phyloP scores from a whole-genome alignment of 2,888 invertebrate genomes.

The Scaptomyza polygonia region DNA sequence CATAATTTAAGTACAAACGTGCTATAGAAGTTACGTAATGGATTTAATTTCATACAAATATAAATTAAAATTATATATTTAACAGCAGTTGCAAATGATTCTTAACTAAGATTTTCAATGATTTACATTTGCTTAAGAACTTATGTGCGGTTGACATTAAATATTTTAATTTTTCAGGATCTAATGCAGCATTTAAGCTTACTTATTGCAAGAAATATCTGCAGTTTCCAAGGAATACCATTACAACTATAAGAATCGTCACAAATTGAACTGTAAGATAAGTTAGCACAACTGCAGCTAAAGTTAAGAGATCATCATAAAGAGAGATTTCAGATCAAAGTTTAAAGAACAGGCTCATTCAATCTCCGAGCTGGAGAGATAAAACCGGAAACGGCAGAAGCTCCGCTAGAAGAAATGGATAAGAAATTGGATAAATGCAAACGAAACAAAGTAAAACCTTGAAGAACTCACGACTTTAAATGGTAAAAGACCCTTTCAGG shows the following conservation, averaged over 20 bases:
- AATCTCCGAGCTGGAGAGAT: too few species aligned
- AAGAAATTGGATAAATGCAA: not conserved
- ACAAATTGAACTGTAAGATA: too few species aligned
- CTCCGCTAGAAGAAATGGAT: not conserved
- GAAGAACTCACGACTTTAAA: not conserved
- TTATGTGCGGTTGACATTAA: too few species aligned
- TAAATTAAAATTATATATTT: not conserved
- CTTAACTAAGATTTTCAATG: not conserved
- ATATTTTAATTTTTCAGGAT: not conserved
- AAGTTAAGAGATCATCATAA: not conserved
- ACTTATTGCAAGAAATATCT: not conserved
- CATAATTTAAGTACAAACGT: too few species aligned
- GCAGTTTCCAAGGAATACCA: not conserved
- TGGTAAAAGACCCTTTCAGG: constrained; percentile 13
- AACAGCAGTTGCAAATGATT: not conserved
- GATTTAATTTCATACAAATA: not conserved
- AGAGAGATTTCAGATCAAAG: not conserved
- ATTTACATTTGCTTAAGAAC: not conserved
- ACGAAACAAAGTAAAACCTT: too few species aligned
- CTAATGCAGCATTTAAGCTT: constrained; percentile 2
- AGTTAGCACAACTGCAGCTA: not conserved
- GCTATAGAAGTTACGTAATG: not conserved
- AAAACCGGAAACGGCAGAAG: not conserved
- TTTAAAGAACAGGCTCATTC: too few species aligned
- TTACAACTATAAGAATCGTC: too few species aligned